Percentiles rank a stretch among this genome's conserved stretches.
These are phyloP conservation scores for Drosophila nr. perissopoda DNA, from an alignment of 2,888 invertebrate genomes.

Conservation along the genomic window DNA sequence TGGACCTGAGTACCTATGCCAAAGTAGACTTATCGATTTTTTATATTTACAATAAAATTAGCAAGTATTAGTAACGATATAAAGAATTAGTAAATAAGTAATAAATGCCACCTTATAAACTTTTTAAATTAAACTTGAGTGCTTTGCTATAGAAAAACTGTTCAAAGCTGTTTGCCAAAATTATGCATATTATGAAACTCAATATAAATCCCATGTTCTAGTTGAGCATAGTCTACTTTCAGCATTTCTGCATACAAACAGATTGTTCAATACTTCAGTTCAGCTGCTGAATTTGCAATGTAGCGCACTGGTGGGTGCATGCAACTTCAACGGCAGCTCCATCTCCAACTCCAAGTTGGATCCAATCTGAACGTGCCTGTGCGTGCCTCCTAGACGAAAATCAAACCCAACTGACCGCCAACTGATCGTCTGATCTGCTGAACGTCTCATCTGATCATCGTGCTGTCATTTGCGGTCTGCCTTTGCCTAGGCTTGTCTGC, in stretches of 20 bases:
- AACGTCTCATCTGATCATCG: slow-evolving; percentile 67
- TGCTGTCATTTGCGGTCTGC: slow-evolving; percentile 59
- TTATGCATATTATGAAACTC: background rate
- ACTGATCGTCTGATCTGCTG: slow-evolving; percentile 61
- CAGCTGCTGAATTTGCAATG: background rate
- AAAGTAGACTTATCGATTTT: too few relatives aligned
- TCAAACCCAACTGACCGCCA: slow-evolving; percentile 41
- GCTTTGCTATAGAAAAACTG: too few relatives aligned
- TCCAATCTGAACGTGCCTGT: slow-evolving; percentile 18
- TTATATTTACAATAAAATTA: too few relatives aligned
- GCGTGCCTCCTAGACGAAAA: slow-evolving; percentile 55
- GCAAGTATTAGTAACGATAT: background rate
- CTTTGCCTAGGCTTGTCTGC: slow-evolving; percentile 17
- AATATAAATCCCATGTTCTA: background rate
- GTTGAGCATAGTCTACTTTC: background rate
- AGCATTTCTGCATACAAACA: background rate
- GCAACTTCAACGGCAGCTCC: background rate
- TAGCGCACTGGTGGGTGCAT: slow-evolving; percentile 15
- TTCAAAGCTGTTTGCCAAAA: background rate
- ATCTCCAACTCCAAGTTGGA: slow-evolving; percentile 10
- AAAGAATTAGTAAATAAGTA: background rate
- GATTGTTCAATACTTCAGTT: background rate
- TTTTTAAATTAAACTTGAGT: too few relatives aligned
- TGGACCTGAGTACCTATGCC: background rate
- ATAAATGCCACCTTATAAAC: too few relatives aligned